phyloP scores from a whole-genome alignment of 2,113 vertebrate species.

The Carassius auratus region DNA sequence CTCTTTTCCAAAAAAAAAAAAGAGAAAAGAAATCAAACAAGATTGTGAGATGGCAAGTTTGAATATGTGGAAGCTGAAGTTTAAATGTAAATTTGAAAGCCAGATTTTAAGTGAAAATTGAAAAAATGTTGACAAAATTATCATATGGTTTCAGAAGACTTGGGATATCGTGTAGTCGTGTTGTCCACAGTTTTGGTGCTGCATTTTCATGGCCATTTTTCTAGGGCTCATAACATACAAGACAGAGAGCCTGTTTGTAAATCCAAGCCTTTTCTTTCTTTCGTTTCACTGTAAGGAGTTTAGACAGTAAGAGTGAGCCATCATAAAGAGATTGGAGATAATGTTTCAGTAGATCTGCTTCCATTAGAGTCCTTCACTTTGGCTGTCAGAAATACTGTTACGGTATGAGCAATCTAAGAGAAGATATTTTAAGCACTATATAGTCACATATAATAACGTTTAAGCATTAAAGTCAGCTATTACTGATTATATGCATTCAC shows the following conservation, averaged over 20 bases:
- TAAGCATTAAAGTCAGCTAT: background rate
- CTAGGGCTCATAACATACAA: background rate
- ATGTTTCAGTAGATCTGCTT: constrained; percentile 36
- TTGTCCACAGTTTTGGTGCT: background rate
- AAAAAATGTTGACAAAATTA: background rate
- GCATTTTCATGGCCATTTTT: background rate
- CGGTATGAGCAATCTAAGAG: background rate
- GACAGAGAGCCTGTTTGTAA: constrained; percentile 5
- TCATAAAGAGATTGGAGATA: constrained; percentile 39
- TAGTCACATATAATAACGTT: background rate
- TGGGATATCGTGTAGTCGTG: background rate
- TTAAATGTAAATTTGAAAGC: background rate
- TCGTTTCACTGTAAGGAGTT: constrained; percentile 20
- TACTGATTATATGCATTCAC: constrained; percentile 10
- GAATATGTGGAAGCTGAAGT: background rate
- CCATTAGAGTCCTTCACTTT: constrained; percentile 13
- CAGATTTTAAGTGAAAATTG: background rate
- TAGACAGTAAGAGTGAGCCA: constrained; percentile 19
- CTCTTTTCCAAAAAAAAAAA: background rate
- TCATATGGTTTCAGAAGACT: background rate
- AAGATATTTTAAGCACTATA: constrained; percentile 13
- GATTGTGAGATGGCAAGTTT: background rate
- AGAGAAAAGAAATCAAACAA: too few species aligned
- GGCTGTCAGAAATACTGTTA: background rate
- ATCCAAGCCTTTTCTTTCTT: background rate